These are phyloP conservation scores for Aspidoscelis tigris DNA, from an alignment of 2,113 vertebrate genomes.

Conservation along the genomic window DNA sequence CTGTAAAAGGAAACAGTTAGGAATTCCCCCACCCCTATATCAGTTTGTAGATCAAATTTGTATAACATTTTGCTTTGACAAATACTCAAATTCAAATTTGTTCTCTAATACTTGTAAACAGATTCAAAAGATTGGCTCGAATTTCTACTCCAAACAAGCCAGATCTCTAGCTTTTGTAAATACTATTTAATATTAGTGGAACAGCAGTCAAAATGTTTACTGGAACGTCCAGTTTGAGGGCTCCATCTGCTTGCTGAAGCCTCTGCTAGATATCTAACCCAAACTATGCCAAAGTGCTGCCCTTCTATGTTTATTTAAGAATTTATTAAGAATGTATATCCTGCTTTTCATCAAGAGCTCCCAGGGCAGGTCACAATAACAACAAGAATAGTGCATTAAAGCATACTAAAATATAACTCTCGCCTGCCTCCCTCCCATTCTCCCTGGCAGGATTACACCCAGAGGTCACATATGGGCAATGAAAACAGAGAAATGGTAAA, in stretches of 20 bases:
- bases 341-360: too few relatives aligned
- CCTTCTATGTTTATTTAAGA: too few relatives aligned
- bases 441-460: too few relatives aligned
- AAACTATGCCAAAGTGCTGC: too few relatives aligned
- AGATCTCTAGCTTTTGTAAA: neutral
- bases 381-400: too few relatives aligned
- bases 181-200: neutral
- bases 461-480: too few relatives aligned
- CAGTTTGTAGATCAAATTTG: neutral
- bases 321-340: too few relatives aligned
- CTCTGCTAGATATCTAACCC: neutral
- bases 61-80: neutral
- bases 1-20: neutral
- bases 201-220: neutral
- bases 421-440: too few relatives aligned
- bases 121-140: neutral
- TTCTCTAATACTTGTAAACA: neutral
- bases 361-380: too few relatives aligned
- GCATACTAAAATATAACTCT: too few relatives aligned
- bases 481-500: too few relatives aligned
- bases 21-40: neutral
- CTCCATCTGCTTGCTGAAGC: neutral
- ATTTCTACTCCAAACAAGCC: neutral
- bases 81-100: slow-evolving; percentile 8
- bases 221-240: neutral